Percentiles rank a stretch among this genome's conserved stretches.
These are phyloP conservation scores for Ctenochaetus hawaiiensis DNA, from an alignment of 2,797 vertebrate species.

Conservation along the genomic window DNA sequence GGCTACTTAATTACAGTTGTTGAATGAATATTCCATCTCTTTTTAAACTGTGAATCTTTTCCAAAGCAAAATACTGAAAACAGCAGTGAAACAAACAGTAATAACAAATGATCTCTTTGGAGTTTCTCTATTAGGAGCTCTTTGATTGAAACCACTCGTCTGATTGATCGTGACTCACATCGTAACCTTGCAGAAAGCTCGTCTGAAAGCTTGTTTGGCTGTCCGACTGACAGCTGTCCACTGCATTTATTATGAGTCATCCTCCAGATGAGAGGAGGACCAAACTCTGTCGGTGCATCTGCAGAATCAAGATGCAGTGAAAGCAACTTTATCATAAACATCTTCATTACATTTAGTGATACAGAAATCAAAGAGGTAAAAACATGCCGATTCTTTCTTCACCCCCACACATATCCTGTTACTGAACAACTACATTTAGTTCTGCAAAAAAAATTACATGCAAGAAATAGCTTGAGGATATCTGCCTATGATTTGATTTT, in stretches of 20 bases:
- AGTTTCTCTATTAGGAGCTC: neutral
- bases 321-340: neutral
- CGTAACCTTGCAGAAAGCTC: slow-evolving; percentile 11
- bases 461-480: too few relatives aligned
- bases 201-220: slow-evolving; percentile 55
- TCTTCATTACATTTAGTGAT: neutral
- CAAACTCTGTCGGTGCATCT: neutral
- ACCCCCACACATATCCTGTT: too few relatives aligned
- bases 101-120: neutral
- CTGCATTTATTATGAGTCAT: slow-evolving; percentile 35
- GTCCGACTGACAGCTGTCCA: slow-evolving; percentile 19
- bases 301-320: too few relatives aligned
- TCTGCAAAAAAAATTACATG: too few relatives aligned
- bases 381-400: neutral
- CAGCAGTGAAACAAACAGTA: neutral
- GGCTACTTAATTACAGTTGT: neutral
- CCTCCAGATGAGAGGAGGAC: slow-evolving; percentile 10
- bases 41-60: neutral
- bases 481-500: too few relatives aligned
- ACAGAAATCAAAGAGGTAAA: neutral
- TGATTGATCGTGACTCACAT: slow-evolving; percentile 42
- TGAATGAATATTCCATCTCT: neutral
- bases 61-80: neutral
- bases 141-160: slow-evolving; percentile 22
- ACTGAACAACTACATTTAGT: too few relatives aligned